Percentiles rank a stretch among this genome's conserved stretches.
Evolutionary conservation across 2,797 vertebrate species (phyloP).

Genomic region (Lutjanus campechanus): DNA sequence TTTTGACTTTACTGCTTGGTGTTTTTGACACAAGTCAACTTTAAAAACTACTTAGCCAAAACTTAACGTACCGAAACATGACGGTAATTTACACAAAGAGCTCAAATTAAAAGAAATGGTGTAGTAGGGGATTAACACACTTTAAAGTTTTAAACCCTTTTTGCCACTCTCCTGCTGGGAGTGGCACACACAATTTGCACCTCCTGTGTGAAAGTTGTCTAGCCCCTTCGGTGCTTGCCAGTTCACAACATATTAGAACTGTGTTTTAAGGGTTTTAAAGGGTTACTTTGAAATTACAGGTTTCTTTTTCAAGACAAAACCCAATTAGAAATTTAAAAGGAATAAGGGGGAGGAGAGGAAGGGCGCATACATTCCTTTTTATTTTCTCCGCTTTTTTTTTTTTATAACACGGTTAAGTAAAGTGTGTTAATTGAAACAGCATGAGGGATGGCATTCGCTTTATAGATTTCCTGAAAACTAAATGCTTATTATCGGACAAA

Average conservation of each 20-base stretch:
- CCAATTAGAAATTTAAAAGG: slow-evolving; percentile 65
- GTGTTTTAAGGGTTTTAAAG: slow-evolving; percentile 49
- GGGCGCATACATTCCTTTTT: slow-evolving; percentile 54
- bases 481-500: slow-evolving; percentile 72
- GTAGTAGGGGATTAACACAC: not conserved
- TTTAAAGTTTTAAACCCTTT: slow-evolving; percentile 31
- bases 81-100: slow-evolving; percentile 24
- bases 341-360: slow-evolving; percentile 11
- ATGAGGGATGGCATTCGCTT: slow-evolving; percentile 73
- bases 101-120: slow-evolving; percentile 19
- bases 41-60: slow-evolving; percentile 1
- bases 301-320: slow-evolving; percentile 62
- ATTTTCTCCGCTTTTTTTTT: slow-evolving; percentile 40
- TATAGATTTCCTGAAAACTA: slow-evolving; percentile 77
- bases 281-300: slow-evolving; percentile 59
- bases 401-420: slow-evolving; percentile 58
- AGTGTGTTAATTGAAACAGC: slow-evolving; percentile 72
- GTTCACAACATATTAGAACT: slow-evolving; percentile 35
- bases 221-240: slow-evolving; percentile 16
- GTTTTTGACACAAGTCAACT: not conserved
- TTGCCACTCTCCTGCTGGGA: slow-evolving; percentile 28
- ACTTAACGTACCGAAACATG: not conserved
- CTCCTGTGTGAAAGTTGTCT: slow-evolving; percentile 51
- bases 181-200: slow-evolving; percentile 55
- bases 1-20: not conserved